phyloP scores from a whole-genome alignment of 2,888 invertebrate species.

The Theretra japonica region DNA sequence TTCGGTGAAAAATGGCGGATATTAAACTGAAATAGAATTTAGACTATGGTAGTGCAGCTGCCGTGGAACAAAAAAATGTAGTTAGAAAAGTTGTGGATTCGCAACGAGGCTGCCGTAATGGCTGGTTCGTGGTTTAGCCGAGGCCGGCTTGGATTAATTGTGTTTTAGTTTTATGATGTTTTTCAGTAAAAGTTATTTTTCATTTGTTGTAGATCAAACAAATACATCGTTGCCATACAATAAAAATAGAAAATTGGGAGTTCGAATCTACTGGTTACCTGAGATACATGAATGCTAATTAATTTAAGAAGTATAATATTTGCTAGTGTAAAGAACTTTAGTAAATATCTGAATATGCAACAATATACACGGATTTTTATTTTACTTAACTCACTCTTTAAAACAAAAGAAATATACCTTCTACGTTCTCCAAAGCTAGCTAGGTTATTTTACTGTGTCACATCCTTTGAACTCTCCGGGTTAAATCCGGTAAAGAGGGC shows the following conservation, averaged over 20 bases:
- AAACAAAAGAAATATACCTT: too few relatives aligned
- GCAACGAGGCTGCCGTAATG: neutral
- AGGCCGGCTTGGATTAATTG: constrained; percentile 1
- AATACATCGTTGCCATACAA: too few relatives aligned
- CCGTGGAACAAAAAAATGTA: neutral
- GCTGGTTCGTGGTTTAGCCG: constrained; percentile 8
- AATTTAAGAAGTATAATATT: too few relatives aligned
- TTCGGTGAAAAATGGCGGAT: neutral
- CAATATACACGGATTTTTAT: too few relatives aligned
- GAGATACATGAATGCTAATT: too few relatives aligned
- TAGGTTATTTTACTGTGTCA: neutral
- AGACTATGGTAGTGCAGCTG: neutral
- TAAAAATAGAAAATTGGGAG: too few relatives aligned
- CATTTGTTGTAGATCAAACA: too few relatives aligned
- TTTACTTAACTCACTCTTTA: too few relatives aligned
- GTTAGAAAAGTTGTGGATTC: constrained; percentile 3
- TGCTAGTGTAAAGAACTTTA: too few relatives aligned
- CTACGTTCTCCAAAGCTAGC: neutral
- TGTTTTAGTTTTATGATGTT: neutral
- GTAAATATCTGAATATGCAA: too few relatives aligned
- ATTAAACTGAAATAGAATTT: constrained; percentile 7
- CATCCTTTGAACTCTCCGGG: constrained; percentile 30
- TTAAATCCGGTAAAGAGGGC: constrained; percentile 11
- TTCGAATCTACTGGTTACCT: too few relatives aligned
- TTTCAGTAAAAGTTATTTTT: neutral